Conservation (phyloP, 2,888 invertebrate species). For the Ypsolopha sequella region DNA sequence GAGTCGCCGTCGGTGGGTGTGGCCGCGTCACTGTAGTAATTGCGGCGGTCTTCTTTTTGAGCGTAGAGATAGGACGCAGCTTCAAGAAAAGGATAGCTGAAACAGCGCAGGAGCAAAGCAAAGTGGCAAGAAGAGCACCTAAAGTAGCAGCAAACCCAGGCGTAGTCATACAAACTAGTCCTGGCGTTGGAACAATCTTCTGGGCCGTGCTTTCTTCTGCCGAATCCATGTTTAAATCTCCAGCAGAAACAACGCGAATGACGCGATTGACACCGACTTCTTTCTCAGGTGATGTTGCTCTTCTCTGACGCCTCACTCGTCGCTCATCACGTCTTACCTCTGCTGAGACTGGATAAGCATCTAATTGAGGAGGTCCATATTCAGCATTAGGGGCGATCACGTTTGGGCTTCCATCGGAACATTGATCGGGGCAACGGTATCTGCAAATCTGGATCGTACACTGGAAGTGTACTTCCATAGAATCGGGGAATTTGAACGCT, state of each 20-base stretch:
- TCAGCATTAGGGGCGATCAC: conserved; percentile 71
- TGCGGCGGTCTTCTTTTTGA: conserved; percentile 67
- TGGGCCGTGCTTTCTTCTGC: conserved; percentile 76
- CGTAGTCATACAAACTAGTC: conserved; percentile 93
- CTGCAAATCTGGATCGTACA: conserved; percentile 95
- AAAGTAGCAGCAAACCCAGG: conserved; percentile 92
- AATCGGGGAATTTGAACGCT: conserved; percentile 96
- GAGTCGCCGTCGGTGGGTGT: conserved; percentile 52
- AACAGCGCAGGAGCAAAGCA: conserved; percentile 86
- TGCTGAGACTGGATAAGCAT: conserved; percentile 67
- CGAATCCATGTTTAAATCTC: conserved; percentile 85
- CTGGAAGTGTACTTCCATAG: conserved; percentile 97
- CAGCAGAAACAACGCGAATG: conserved; percentile 92
- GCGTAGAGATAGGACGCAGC: conserved; percentile 76
- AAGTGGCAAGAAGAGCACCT: conserved; percentile 83
- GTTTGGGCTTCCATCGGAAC: conserved; percentile 74
- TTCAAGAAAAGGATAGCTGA: conserved; percentile 89
- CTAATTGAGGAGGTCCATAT: conserved; percentile 79
- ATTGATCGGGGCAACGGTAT: conserved; percentile 94
- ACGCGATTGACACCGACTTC: conserved; percentile 91
- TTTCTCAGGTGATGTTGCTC: conserved; percentile 75
- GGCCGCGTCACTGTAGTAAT: conserved; percentile 57
- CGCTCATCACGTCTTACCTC: conserved; percentile 81
- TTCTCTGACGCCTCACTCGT: conserved; percentile 75
- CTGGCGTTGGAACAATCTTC: conserved; percentile 75